Base-by-base conservation (phyloP, 2,797 vertebrate species). In the Gallirallus australis region DNA sequence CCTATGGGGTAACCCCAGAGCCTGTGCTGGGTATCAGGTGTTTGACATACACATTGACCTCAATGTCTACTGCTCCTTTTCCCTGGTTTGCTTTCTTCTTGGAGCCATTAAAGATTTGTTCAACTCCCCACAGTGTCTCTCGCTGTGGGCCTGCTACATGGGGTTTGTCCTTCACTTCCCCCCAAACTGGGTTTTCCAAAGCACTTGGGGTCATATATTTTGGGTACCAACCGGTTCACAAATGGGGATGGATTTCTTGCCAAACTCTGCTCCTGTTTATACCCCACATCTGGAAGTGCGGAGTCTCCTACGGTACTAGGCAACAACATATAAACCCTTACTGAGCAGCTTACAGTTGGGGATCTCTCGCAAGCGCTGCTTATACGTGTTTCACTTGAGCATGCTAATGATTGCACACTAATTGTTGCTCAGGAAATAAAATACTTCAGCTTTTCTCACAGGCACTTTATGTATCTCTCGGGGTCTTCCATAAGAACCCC, bases 141-240 rank as follows among this genome's bases (percentile, higher is more conserved):
- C 42, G 48, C 2, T 17, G 5, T 40, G 33, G 27, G 24, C 30
- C 24, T 86, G 54, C 33, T 56, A 9, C 9, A 1, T 5, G 21
- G 86, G 8, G 5, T 90, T 82, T 76, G 19, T 33, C 47, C 52
- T 69, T 28, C 1, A 5, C 3, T 54, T 82, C 6, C 17, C 17
- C 31, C 19, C n/a, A 21, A 39, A 86, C 63, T 24, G 37, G 10
- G 4, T 37, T 72, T 93, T 70, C n/a, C 21, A 52, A 21, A 71
- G 37, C 0, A 0, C 15, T 72, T 11, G 63, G 25, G 30, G 19
- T 61, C 30, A 3, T 25, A 25, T 59, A 13, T 65, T 88, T 68
- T 69, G 35, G 20, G 16, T 40, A 40, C 3, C 7, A 73, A 20
- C 7, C 18, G 35, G 31, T 50, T 53, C 73, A 64, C 31, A 82